Conservation (phyloP, 53 echinoderm and acorn worm genomes). For the Pentamera pediparva region DNA sequence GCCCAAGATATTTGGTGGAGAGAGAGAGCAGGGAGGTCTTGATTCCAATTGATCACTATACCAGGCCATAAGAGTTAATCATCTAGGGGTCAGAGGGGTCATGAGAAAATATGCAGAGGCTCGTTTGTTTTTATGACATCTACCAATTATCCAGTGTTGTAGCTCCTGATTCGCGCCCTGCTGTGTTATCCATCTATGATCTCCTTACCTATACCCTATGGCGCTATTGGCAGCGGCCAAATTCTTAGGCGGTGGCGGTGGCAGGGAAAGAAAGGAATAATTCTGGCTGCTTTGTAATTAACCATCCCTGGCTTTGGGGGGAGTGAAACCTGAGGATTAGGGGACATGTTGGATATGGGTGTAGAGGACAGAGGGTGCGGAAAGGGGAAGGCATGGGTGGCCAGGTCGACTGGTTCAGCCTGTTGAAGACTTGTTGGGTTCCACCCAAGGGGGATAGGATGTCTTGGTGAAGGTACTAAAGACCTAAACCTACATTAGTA, state of each 20-base stretch:
- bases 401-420: not conserved
- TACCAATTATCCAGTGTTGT: conserved; percentile 43
- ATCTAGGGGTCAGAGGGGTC: conserved; percentile 57
- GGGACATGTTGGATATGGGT: conserved; percentile 30
- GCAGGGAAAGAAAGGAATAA: conserved; percentile 35
- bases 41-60: conserved; percentile 54
- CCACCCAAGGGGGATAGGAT: conserved; percentile 17
- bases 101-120: conserved; percentile 53
- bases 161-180: conserved; percentile 19
- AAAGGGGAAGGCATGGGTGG: too few relatives aligned
- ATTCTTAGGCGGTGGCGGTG: too few relatives aligned
- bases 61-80: conserved; percentile 56
- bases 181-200: conserved; percentile 32
- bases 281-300: conserved; percentile 42
- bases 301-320: conserved; percentile 34
- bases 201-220: conserved; percentile 31
- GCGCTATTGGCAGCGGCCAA: too few relatives aligned
- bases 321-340: conserved; percentile 35
- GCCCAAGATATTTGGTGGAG: not conserved
- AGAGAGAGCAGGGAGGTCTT: too few relatives aligned
- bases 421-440: conserved; percentile 21
- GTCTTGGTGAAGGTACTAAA: conserved; percentile 21
- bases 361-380: not conserved
- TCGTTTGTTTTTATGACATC: conserved; percentile 62
- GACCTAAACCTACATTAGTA: conserved; percentile 35